Conservation (phyloP, 2,888 invertebrate species). For the Lepidonotus clava region DNA sequence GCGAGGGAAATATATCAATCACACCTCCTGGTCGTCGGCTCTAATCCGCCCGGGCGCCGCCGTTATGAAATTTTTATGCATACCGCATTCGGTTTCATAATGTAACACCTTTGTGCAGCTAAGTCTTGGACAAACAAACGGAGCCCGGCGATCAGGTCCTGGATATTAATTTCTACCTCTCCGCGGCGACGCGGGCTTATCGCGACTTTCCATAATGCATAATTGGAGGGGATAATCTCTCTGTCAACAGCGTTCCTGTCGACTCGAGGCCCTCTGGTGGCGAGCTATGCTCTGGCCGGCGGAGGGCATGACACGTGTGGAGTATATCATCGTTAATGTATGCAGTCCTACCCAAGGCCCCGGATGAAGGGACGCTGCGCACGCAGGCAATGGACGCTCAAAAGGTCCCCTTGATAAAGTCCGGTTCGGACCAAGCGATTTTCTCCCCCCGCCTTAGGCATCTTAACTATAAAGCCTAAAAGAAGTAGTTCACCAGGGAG, state of each 20-base stretch:
- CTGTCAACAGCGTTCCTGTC: constrained; percentile 41
- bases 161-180: constrained; percentile 54
- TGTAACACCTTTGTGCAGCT: constrained; percentile 49
- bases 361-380: constrained; percentile 14
- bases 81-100: constrained; percentile 40
- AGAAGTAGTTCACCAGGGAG: no score
- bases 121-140: constrained; percentile 49
- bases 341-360: background rate
- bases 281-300: constrained; percentile 36
- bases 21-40: background rate
- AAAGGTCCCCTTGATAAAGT: background rate
- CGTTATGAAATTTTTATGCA: constrained; percentile 53
- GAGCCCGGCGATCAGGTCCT: background rate
- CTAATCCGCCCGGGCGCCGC: background rate
- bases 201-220: constrained; percentile 50
- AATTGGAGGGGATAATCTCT: constrained; percentile 47
- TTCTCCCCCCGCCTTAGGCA: background rate
- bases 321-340: constrained; percentile 45
- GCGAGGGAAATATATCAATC: constrained; percentile 53
- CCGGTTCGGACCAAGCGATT: background rate
- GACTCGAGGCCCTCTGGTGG: background rate
- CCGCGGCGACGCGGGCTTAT: constrained; percentile 27
- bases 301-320: background rate
- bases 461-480: no score
- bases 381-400: background rate